A percentile compares a stretch with the other conserved stretches of the same genome.
phyloP scores from a whole-genome alignment of 2,888 invertebrate species.

The Sesia bembeciformis region DNA sequence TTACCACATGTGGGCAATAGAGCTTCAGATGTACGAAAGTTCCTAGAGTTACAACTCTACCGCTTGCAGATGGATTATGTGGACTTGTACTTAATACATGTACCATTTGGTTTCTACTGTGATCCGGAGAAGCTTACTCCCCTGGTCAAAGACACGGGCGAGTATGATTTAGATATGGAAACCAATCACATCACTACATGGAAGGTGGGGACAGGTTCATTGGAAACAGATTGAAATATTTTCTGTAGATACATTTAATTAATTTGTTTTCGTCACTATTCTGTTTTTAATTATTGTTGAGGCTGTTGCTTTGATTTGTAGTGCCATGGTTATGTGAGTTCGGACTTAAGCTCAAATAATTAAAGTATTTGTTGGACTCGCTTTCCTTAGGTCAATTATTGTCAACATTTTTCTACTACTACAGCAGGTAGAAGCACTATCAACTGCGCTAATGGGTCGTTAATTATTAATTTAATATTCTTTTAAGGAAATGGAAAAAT shows the following conservation, averaged over 20 bases:
- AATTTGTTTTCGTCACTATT: no score
- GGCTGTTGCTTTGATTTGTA: no score
- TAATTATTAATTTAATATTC: not conserved
- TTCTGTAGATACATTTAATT: no score
- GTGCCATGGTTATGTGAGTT: no score
- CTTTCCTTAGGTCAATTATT: not conserved
- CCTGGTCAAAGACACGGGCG: slow-evolving; percentile 72
- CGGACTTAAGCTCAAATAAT: no score
- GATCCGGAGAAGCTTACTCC: slow-evolving; percentile 72
- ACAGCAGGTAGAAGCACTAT: not conserved
- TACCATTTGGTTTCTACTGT: slow-evolving; percentile 79
- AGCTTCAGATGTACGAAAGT: slow-evolving; percentile 78
- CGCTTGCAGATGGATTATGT: slow-evolving; percentile 80
- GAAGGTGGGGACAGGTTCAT: slow-evolving; percentile 64
- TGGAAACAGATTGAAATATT: no score
- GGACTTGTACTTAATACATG: slow-evolving; percentile 86
- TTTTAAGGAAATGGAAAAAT: slow-evolving; percentile 78
- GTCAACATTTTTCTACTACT: not conserved
- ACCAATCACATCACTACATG: slow-evolving; percentile 81
- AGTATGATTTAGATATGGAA: slow-evolving; percentile 73
- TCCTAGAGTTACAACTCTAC: slow-evolving; percentile 76
- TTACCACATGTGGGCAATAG: slow-evolving; percentile 81
- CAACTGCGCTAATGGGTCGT: no score
- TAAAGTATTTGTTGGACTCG: no score
- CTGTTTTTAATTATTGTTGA: no score